phyloP scores from a whole-genome alignment of 1,140 invertebrate genomes.

The Leguminivora glycinivorella region DNA sequence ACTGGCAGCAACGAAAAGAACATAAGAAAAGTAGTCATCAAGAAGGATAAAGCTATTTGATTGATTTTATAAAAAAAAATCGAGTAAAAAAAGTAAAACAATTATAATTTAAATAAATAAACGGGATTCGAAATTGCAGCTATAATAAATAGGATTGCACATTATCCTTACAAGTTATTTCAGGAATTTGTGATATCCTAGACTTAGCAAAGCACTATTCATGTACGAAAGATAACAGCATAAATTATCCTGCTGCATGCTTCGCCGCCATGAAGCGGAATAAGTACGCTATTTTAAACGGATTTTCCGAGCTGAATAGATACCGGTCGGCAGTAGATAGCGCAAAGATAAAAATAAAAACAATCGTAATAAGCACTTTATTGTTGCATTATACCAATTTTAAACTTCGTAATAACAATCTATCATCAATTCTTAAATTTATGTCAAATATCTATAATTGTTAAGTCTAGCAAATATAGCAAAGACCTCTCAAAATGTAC shows the following conservation, averaged over 20 bases:
- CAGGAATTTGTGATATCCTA: background rate
- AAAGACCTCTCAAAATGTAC: background rate
- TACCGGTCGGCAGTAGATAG: background rate
- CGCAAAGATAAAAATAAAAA: constrained; percentile 20
- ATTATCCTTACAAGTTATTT: constrained; percentile 12
- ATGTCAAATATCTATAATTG: too few relatives aligned
- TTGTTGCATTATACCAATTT: too few relatives aligned
- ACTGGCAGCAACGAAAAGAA: too few relatives aligned
- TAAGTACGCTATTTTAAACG: constrained; percentile 20
- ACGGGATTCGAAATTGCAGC: too few relatives aligned
- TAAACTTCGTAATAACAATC: too few relatives aligned
- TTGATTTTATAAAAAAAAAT: too few relatives aligned
- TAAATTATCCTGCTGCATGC: constrained; percentile 24
- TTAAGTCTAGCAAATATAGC: background rate
- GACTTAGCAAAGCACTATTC: constrained; percentile 2
- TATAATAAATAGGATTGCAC: too few relatives aligned
- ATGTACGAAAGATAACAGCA: constrained; percentile 21
- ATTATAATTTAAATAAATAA: too few relatives aligned
- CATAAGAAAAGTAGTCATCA: too few relatives aligned
- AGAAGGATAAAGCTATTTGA: too few relatives aligned
- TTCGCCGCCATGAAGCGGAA: constrained; percentile 8
- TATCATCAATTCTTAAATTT: too few relatives aligned
- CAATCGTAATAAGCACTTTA: background rate
- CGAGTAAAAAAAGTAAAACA: too few relatives aligned
- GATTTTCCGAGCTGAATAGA: constrained; percentile 16